Percentiles rank a stretch among this genome's conserved stretches.
Evolutionary conservation across 2,888 invertebrate genomes (phyloP).

Genomic region (Scrobipalpa costella): DNA sequence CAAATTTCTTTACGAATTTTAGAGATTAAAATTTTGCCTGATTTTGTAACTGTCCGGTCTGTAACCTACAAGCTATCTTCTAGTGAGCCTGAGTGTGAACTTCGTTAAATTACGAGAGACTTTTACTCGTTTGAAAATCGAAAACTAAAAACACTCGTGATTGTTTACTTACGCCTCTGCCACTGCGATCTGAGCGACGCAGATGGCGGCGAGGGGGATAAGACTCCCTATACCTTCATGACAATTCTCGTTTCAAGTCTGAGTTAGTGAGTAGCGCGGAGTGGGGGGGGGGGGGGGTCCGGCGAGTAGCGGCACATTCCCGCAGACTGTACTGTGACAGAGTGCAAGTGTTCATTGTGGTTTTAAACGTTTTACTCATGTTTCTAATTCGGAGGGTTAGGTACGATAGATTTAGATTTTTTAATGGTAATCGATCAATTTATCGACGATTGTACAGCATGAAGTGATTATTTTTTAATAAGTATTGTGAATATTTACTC

Average conservation of each 20-base stretch:
- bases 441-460: constrained; percentile 61
- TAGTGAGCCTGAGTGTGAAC: too few relatives aligned
- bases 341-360: constrained; percentile 68
- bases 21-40: too few relatives aligned
- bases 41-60: too few relatives aligned
- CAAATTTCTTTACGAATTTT: too few relatives aligned
- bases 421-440: constrained; percentile 54
- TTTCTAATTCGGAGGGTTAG: constrained; percentile 62
- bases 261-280: constrained; percentile 49
- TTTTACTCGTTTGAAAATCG: neutral
- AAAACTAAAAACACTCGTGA: neutral
- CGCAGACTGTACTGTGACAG: constrained; percentile 38
- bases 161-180: neutral
- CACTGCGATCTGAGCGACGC: too few relatives aligned
- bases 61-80: too few relatives aligned
- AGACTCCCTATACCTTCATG: constrained; percentile 59
- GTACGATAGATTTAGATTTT: constrained; percentile 60
- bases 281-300: constrained; percentile 13
- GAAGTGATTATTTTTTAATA: constrained; percentile 62
- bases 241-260: constrained; percentile 64
- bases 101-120: too few relatives aligned
- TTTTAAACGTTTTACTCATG: constrained; percentile 65
- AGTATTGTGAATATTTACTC: constrained; percentile 76
- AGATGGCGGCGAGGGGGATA: neutral
- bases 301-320: constrained; percentile 30